Conservation (phyloP, 64 coral and sea anemone genomes). For the Stichodactyla helianthus region DNA sequence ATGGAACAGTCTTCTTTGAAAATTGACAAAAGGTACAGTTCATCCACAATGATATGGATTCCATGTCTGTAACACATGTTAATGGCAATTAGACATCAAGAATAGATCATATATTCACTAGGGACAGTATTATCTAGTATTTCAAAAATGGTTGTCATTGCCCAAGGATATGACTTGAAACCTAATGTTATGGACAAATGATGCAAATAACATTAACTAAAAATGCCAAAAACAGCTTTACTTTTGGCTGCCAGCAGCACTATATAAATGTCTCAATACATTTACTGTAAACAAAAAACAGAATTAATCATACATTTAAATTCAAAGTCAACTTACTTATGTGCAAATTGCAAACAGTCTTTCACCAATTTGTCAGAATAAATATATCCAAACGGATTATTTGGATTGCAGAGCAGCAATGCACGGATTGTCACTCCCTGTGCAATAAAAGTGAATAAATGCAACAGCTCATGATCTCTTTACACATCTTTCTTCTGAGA, state of each 20-base stretch:
- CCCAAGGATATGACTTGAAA: too few relatives aligned
- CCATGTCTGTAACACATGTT: background rate
- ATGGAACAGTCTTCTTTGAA: conserved; percentile 60
- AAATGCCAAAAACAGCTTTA: too few relatives aligned
- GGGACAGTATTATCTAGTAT: background rate
- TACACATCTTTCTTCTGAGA: too few relatives aligned
- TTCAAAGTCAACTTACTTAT: conserved; percentile 40
- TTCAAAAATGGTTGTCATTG: too few relatives aligned
- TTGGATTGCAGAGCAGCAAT: conserved; percentile 65
- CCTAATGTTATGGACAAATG: too few relatives aligned
- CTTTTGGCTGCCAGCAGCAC: too few relatives aligned
- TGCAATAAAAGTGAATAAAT: background rate
- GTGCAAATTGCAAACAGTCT: conserved; percentile 71
- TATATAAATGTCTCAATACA: too few relatives aligned
- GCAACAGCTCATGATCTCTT: too few relatives aligned
- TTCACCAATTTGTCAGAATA: conserved; percentile 63
- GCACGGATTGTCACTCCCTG: conserved; percentile 75
- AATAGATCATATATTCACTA: background rate
- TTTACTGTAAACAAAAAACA: too few relatives aligned
- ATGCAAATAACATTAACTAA: too few relatives aligned
- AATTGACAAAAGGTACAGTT: conserved; percentile 71
- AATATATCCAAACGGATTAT: conserved; percentile 66
- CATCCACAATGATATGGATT: conserved; percentile 79
- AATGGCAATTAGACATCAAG: background rate
- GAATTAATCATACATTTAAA: too few relatives aligned